Base-by-base conservation (phyloP, 2,888 invertebrate species). In the Brachyptera putata region DNA sequence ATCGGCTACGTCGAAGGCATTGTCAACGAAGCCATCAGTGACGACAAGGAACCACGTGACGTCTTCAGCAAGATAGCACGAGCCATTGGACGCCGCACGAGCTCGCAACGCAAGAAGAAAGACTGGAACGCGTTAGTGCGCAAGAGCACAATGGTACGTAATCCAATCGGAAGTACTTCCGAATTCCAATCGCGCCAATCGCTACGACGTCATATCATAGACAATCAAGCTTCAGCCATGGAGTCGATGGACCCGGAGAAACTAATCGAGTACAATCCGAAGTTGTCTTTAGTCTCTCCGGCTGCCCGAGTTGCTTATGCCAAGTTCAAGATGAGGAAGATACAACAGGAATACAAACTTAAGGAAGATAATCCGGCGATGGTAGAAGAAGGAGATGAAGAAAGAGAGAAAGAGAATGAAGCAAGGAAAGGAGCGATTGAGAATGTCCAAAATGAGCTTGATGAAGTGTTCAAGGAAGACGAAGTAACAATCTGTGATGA, bases 1-100 rank as follows among this genome's bases (percentile, higher is more conserved):
- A 92, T 93, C 65, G 92, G 92, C 11, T 86, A 90, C 58, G 91
- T 92, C 0, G 91, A 92, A 71, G 89, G 87, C 2, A 82, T 91
- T 34, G 84, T 88, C 24, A 86, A 83, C 65, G 88, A 89, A 65
- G 87, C 86, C 50, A 82, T 86, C 62, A 80, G 80, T 1, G 77
- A 74, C n/a, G 84, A 84, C 21, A 84, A 83, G 64, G 84, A 83
- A 18, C 82, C 86, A 0, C 63, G 64, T 18, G 91, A 91, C 71
- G 87, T 93, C 0, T 93, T 93, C 74, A 84, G 86, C 58, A 88
- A 91, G 67, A 84, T 93, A 58, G 92, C 91, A 0, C 86, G 85
- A 67, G 91, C 87, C 3, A 87, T 93, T 64, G 89, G 87, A 0
- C 59, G 57, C 22, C 80, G 81, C 64, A 71, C 75, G 2, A 77